Evolutionary conservation across 2,797 vertebrate species (phyloP).

Genomic region (Sandelia bainsii): DNA sequence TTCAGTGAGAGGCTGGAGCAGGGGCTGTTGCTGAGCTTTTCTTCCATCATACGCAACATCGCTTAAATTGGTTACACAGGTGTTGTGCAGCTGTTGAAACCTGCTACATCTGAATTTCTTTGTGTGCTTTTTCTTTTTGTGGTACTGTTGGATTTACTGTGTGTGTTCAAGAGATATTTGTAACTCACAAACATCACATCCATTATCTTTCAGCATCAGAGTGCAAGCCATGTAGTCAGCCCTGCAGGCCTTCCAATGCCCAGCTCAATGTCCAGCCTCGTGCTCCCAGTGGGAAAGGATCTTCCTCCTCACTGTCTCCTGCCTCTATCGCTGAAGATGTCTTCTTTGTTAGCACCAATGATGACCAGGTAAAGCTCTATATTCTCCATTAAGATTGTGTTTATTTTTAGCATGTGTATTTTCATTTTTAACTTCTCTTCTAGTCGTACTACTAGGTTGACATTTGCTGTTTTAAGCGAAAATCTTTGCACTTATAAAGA

Average conservation of each 20-base stretch:
- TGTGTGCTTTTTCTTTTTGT: conserved; percentile 2
- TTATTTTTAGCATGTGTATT: background rate
- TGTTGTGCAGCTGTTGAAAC: conserved; percentile 30
- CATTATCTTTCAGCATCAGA: conserved; percentile 85
- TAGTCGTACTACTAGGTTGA: background rate
- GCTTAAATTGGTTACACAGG: conserved; percentile 30
- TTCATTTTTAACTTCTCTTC: background rate
- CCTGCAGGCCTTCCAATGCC: conserved; percentile 48
- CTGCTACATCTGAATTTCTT: background rate
- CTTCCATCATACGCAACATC: conserved; percentile 2
- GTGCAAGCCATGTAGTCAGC: conserved; percentile 85
- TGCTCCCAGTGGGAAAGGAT: conserved; percentile 58
- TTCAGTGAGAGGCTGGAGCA: conserved; percentile 42
- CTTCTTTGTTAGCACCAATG: conserved; percentile 79
- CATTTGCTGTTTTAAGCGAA: background rate
- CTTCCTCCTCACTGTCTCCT: conserved; percentile 78
- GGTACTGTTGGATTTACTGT: conserved; percentile 13
- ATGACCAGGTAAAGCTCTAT: conserved; percentile 85
- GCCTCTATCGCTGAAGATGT: conserved; percentile 83
- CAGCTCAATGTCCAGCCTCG: conserved; percentile 43
- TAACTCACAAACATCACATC: conserved; percentile 14
- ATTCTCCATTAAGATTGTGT: background rate
- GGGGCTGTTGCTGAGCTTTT: conserved; percentile 20
- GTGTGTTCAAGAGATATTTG: background rate
- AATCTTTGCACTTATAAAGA: background rate